These are phyloP conservation scores for Xiphophorus couchianus DNA, from an alignment of 2,113 vertebrate species.

Conservation along the genomic window DNA sequence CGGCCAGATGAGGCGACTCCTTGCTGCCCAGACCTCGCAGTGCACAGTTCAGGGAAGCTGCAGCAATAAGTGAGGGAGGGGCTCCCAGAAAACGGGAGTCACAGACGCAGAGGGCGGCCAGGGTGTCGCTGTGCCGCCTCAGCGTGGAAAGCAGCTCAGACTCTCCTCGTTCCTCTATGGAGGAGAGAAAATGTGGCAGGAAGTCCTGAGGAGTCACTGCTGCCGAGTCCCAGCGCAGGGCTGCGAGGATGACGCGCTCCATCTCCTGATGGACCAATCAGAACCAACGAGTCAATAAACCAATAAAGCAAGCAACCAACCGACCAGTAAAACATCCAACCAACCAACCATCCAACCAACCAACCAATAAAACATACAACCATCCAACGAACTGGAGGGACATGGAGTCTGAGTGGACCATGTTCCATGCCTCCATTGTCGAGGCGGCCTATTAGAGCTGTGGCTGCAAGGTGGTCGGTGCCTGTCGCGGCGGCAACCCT, in stretches of 20 bases:
- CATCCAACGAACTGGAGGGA: too few relatives aligned
- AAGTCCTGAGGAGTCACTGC: slow-evolving; percentile 84
- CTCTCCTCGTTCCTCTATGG: slow-evolving; percentile 45
- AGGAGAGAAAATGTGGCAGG: slow-evolving; percentile 78
- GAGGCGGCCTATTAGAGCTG: too few relatives aligned
- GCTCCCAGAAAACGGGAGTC: slow-evolving; percentile 80
- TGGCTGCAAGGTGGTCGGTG: too few relatives aligned
- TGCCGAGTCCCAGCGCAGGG: slow-evolving; percentile 83
- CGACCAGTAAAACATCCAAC: too few relatives aligned
- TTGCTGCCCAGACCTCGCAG: slow-evolving; percentile 73
- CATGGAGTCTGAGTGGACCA: too few relatives aligned
- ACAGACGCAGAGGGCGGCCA: slow-evolving; percentile 81
- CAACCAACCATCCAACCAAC: too few relatives aligned
- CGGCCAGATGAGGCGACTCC: slow-evolving; percentile 35
- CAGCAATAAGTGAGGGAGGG: slow-evolving; percentile 80
- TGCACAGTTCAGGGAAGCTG: slow-evolving; percentile 78
- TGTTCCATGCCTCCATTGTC: too few relatives aligned
- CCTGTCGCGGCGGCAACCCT: too few relatives aligned
- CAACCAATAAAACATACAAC: too few relatives aligned
- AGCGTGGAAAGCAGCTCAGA: slow-evolving; percentile 61
- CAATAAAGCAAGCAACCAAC: too few relatives aligned
- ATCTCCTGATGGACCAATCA: slow-evolving; percentile 73
- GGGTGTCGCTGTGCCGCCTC: slow-evolving; percentile 80
- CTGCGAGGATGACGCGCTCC: slow-evolving; percentile 81
- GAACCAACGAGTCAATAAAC: neutral